A percentile compares a stretch with the other conserved stretches of the same genome.
Conservation (phyloP, 1,140 invertebrate species). For the Hormaphis cornu region DNA sequence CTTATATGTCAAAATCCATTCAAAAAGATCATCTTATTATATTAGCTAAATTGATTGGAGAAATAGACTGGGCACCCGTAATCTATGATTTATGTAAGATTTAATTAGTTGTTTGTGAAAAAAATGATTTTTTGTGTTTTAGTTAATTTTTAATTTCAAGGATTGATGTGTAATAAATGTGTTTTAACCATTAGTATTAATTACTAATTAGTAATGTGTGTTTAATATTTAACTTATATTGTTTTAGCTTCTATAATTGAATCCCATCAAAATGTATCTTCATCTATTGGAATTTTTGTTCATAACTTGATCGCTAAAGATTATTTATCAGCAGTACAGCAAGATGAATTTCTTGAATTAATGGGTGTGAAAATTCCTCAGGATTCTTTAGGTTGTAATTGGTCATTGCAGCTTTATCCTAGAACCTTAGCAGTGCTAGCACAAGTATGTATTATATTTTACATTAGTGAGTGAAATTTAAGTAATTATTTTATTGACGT, state of each 20-base stretch:
- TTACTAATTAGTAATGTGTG: no score
- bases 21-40: conserved; percentile 70
- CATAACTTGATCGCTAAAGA: conserved; percentile 72
- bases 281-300: conserved; percentile 66
- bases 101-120: not conserved
- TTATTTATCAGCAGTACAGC: conserved; percentile 55
- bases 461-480: conserved; percentile 40
- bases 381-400: conserved; percentile 45
- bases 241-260: conserved; percentile 44
- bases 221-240: conserved; percentile 62
- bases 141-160: no score
- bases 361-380: conserved; percentile 62
- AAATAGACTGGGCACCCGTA: conserved; percentile 74
- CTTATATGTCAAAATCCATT: conserved; percentile 53
- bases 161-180: no score
- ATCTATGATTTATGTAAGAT: conserved; percentile 62
- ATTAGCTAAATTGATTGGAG: conserved; percentile 70
- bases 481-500: not conserved
- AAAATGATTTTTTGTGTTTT: conserved; percentile 24
- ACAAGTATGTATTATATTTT: conserved; percentile 46
- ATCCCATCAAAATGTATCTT: conserved; percentile 55
- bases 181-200: no score
- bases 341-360: conserved; percentile 63
- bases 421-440: conserved; percentile 72
- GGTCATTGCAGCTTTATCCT: conserved; percentile 76